Evolutionary conservation across 1,140 invertebrate species (phyloP).

Genomic region (Caenorhabditis latens): DNA sequence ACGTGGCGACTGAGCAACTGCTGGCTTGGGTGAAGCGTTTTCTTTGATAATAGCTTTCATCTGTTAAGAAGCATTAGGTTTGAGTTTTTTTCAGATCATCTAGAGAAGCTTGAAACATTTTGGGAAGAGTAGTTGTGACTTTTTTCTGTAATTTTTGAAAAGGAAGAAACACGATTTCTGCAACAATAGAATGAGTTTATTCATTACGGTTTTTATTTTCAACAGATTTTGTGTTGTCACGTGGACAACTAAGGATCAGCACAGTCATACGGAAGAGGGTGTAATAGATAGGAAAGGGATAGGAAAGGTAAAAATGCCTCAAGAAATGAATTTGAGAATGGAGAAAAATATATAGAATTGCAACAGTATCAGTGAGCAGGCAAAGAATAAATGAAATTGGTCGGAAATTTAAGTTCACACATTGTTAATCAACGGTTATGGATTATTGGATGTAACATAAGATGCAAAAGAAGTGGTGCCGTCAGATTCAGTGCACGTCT

Average conservation of each 20-base stretch:
- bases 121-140: too few species aligned
- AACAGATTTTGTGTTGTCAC: conserved; percentile 10
- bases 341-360: background rate
- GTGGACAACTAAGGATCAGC: conserved; percentile 2
- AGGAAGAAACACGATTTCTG: too few species aligned
- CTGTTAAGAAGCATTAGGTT: background rate
- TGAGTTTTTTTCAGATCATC: too few species aligned
- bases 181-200: too few species aligned
- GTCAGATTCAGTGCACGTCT: conserved; percentile 29
- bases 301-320: background rate
- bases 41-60: background rate
- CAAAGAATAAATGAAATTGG: background rate
- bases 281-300: background rate
- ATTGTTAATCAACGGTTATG: background rate
- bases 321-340: conserved; percentile 9
- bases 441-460: background rate
- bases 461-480: background rate
- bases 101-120: too few species aligned
- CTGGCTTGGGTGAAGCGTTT: background rate
- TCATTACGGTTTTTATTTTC: background rate
- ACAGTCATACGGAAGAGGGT: background rate
- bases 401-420: background rate
- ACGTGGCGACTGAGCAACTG: conserved; percentile 24
- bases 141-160: too few species aligned
- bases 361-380: background rate